phyloP scores from a whole-genome alignment of 2,113 vertebrate species.

The Trogon surrucura region DNA sequence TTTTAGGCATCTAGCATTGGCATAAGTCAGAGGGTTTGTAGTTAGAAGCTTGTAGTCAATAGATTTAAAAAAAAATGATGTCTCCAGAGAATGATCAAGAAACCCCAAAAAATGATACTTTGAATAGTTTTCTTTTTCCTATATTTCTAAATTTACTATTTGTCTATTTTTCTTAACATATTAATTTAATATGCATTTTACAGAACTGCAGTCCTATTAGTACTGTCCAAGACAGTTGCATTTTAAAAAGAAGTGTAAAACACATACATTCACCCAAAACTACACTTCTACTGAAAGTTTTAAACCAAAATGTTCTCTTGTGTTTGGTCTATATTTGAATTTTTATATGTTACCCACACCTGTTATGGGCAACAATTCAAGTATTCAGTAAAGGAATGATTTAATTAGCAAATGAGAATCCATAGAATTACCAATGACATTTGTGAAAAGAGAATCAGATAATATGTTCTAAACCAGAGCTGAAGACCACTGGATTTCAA shows the following conservation, averaged over 20 bases:
- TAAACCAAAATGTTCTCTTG: background rate
- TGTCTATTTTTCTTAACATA: background rate
- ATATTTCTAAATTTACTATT: background rate
- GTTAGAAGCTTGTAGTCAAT: background rate
- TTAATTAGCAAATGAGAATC: background rate
- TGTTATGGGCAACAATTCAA: background rate
- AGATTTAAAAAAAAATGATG: background rate
- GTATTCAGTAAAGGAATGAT: background rate
- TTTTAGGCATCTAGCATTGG: background rate
- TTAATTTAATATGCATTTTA: background rate
- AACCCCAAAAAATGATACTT: background rate
- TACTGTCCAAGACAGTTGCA: background rate
- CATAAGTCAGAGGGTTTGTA: background rate
- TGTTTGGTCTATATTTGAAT: background rate
- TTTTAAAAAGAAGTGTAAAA: background rate
- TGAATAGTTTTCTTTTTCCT: background rate
- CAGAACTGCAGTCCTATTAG: background rate
- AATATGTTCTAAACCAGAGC: background rate
- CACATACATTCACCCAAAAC: background rate
- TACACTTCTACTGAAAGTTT: background rate
- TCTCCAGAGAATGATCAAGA: background rate
- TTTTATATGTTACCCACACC: background rate
- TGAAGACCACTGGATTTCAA: background rate
- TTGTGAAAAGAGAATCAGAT: background rate
- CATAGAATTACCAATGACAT: background rate